Evolutionary conservation across 2,888 invertebrate genomes (phyloP).

Genomic region (Podotricha telesiphe): DNA sequence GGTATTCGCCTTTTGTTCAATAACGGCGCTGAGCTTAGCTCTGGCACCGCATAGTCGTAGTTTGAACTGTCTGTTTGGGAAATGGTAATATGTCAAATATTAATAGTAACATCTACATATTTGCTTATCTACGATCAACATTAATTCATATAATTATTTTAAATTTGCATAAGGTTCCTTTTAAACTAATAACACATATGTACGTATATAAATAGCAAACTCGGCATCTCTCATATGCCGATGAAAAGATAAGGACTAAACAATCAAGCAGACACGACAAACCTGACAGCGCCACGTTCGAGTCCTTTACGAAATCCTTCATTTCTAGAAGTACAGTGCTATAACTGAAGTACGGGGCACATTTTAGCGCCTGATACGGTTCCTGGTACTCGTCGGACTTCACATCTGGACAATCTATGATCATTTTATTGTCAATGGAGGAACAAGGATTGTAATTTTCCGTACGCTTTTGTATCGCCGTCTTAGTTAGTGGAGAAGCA

Average conservation of each 20-base stretch:
- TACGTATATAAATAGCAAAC: too few relatives aligned
- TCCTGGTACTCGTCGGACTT: conserved; percentile 90
- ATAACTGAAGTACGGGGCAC: conserved; percentile 90
- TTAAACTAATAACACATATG: too few relatives aligned
- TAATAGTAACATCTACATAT: too few relatives aligned
- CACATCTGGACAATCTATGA: conserved; percentile 84
- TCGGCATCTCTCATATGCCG: too few relatives aligned
- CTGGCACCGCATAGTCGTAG: conserved; percentile 91
- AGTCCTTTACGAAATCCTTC: conserved; percentile 86
- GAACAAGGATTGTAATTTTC: conserved; percentile 84
- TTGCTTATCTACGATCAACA: too few relatives aligned
- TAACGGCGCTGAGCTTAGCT: conserved; percentile 87
- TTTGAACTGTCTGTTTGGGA: conserved; percentile 83
- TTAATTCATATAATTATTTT: too few relatives aligned
- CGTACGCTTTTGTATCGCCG: conserved; percentile 66
- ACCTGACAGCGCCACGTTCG: conserved; percentile 73
- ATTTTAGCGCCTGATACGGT: conserved; percentile 90
- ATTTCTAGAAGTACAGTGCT: conserved; percentile 90
- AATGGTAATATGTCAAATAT: too few relatives aligned
- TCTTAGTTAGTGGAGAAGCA: conserved; percentile 86
- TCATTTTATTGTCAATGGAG: conserved; percentile 80
- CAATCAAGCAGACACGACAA: conserved; percentile 27
- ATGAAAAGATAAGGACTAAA: conserved; percentile 11
- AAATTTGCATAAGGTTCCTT: too few relatives aligned
- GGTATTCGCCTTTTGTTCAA: conserved; percentile 71